Percentiles rank a stretch among this genome's conserved stretches.
phyloP scores from a whole-genome alignment of 2,797 vertebrate species.

The Rhinogobio ventralis region DNA sequence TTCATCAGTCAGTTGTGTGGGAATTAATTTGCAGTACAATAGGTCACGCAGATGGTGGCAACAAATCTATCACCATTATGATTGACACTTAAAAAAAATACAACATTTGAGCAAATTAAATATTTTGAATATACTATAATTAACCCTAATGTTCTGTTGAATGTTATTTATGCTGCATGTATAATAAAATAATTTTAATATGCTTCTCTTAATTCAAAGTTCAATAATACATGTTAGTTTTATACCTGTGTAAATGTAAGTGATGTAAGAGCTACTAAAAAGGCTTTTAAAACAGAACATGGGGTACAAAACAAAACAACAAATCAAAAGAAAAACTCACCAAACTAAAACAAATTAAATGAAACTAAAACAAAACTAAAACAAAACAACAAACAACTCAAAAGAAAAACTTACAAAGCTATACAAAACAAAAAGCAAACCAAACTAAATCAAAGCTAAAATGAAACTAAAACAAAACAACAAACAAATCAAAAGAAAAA shows the following conservation, averaged over 20 bases:
- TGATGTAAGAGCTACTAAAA: not conserved
- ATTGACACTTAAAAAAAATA: conserved; percentile 11
- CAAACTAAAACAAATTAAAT: not conserved
- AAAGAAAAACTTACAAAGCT: not conserved
- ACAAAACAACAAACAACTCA: not conserved
- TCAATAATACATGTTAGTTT: not conserved
- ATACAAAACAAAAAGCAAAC: not conserved
- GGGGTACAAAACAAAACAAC: not conserved
- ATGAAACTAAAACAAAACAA: not conserved
- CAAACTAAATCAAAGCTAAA: not conserved
- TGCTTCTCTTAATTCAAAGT: not conserved
- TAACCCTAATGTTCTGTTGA: not conserved
- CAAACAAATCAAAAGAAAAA: not conserved
- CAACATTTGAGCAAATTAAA: conserved; percentile 19
- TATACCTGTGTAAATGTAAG: not conserved
- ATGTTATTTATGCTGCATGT: not conserved
- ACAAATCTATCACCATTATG: conserved; percentile 23
- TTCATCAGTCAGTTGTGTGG: conserved; percentile 30
- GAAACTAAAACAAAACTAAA: not conserved
- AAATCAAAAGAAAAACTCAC: not conserved
- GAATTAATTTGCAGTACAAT: conserved; percentile 33
- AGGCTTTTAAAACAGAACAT: not conserved
- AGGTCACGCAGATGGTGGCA: conserved; percentile 45
- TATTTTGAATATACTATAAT: conserved; percentile 14
- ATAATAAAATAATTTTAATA: not conserved